Conservation (phyloP, 2,888 invertebrate species). For the Drosophila kokeensis region DNA sequence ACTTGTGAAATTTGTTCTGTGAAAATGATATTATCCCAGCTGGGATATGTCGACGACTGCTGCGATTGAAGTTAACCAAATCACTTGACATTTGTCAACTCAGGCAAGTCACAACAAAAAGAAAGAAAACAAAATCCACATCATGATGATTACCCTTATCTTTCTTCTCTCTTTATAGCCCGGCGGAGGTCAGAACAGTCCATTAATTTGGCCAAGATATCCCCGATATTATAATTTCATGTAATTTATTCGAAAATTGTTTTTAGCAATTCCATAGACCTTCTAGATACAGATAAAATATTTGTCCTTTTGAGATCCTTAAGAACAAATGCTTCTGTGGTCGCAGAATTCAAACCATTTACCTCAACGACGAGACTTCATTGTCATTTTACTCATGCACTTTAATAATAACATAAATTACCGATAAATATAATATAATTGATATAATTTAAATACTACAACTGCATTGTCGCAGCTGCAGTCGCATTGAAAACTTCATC, state of each 20-base stretch:
- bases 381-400: not conserved
- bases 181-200: too few species aligned
- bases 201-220: too few species aligned
- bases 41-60: conserved; percentile 12
- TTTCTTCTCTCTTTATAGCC: not conserved
- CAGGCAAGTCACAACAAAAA: not conserved
- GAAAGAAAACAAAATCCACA: too few species aligned
- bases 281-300: too few species aligned
- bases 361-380: not conserved
- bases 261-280: too few species aligned
- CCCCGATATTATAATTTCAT: too few species aligned
- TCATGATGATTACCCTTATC: too few species aligned
- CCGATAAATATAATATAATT: not conserved
- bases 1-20: conserved; percentile 55
- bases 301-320: not conserved
- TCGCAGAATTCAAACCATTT: too few species aligned
- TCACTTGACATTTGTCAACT: not conserved
- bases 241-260: too few species aligned
- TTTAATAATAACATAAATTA: not conserved
- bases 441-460: conserved; percentile 29
- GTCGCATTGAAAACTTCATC: not conserved
- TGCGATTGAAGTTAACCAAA: conserved; percentile 13
- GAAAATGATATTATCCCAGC: conserved; percentile 29
- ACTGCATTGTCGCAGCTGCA: conserved; percentile 1
- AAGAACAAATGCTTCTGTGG: not conserved